phyloP scores from a whole-genome alignment of 2,888 invertebrate species.

The Sminthurinus aureus region DNA sequence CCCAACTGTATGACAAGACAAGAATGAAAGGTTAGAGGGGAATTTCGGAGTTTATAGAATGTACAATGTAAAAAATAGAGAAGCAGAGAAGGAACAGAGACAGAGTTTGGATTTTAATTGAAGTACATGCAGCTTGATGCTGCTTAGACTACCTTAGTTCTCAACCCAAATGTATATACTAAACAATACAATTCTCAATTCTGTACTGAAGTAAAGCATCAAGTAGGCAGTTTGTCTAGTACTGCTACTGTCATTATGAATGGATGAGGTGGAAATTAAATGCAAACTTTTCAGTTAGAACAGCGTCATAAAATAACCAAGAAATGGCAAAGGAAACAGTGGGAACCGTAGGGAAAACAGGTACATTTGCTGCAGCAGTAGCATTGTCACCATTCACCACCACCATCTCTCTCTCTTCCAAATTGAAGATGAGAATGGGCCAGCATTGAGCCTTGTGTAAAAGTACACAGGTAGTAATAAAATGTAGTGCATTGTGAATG shows the following conservation, averaged over 20 bases:
- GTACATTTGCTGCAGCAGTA: too few species aligned
- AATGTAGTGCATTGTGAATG: background rate
- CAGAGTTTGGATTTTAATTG: background rate
- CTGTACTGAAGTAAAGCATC: too few species aligned
- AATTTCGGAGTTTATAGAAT: background rate
- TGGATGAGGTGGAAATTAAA: slow-evolving; percentile 24
- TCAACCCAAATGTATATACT: too few species aligned
- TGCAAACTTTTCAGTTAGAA: slow-evolving; percentile 15
- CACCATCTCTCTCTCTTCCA: too few species aligned
- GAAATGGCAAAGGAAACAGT: background rate
- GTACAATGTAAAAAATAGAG: too few species aligned
- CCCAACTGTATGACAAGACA: too few species aligned
- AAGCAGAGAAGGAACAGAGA: background rate
- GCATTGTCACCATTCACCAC: too few species aligned
- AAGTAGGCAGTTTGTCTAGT: background rate
- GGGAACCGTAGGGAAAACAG: background rate
- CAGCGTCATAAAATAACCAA: slow-evolving; percentile 14
- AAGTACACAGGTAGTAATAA: background rate
- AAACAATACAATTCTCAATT: too few species aligned
- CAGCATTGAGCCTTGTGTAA: background rate
- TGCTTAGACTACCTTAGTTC: too few species aligned
- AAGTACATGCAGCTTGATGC: too few species aligned
- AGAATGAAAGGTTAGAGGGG: background rate
- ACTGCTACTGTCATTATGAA: slow-evolving; percentile 7
- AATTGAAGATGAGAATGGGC: slow-evolving; percentile 5